phyloP scores from a whole-genome alignment of 2,888 invertebrate species.

The Campopleginae sp. region DNA sequence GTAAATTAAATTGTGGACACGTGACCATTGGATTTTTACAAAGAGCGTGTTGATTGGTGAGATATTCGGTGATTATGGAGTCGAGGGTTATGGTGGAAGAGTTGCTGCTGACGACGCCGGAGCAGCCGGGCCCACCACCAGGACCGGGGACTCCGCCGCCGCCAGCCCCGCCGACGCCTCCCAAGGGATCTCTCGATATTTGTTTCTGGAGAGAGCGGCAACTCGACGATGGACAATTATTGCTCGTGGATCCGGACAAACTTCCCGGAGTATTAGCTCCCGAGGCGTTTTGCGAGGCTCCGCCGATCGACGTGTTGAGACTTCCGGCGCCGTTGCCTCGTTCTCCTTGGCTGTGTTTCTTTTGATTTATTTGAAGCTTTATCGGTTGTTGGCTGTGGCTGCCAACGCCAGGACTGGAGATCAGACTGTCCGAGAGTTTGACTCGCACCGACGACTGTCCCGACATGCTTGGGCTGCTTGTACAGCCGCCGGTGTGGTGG shows the following conservation, averaged over 20 bases:
- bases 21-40: constrained; percentile 99
- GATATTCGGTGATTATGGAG: constrained; percentile 97
- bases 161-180: constrained; percentile 59
- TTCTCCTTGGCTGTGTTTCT: constrained; percentile 77
- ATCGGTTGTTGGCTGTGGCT: constrained; percentile 75
- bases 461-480: constrained; percentile 73
- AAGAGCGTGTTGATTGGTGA: constrained; percentile 98
- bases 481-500: constrained; percentile 76
- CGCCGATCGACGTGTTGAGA: background rate
- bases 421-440: constrained; percentile 79
- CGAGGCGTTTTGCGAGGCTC: background rate
- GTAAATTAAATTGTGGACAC: constrained; percentile 98
- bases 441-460: constrained; percentile 76
- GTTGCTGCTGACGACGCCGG: constrained; percentile 78
- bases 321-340: constrained; percentile 65
- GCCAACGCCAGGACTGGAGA: constrained; percentile 73
- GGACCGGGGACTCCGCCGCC: constrained; percentile 67
- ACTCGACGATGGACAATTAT: constrained; percentile 35
- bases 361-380: constrained; percentile 81
- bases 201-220: constrained; percentile 86
- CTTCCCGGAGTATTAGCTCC: constrained; percentile 8
- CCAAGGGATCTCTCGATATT: constrained; percentile 82
- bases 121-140: constrained; percentile 78
- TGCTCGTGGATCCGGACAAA: constrained; percentile 57
- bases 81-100: constrained; percentile 89